Percentiles rank a stretch among this genome's conserved stretches.
phyloP scores from a whole-genome alignment of 1,140 invertebrate species.

The Chironomus striatipennis region DNA sequence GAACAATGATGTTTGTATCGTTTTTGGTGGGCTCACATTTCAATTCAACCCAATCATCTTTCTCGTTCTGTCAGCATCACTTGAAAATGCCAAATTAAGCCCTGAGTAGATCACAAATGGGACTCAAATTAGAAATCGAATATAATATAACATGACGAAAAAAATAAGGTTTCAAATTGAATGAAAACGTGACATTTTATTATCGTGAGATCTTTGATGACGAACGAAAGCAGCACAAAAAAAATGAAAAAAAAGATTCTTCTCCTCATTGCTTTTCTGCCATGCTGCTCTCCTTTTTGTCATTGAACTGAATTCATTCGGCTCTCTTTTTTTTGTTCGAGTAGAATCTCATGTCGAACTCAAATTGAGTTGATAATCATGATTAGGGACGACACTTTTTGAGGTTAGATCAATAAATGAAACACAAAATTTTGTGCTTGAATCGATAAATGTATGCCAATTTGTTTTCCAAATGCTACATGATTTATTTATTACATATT shows the following conservation, averaged over 20 bases:
- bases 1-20: neutral
- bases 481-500: no score
- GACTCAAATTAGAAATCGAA: neutral
- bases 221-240: neutral
- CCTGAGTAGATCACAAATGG: neutral
- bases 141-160: neutral
- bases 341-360: neutral
- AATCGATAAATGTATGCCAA: no score
- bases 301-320: neutral
- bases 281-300: neutral
- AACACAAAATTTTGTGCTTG: no score
- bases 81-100: neutral
- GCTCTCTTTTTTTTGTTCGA: neutral
- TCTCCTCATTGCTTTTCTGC: neutral
- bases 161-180: neutral
- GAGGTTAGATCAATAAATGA: no score
- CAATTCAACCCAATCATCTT: neutral
- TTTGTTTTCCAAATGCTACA: no score
- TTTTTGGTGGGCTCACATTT: neutral
- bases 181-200: slow-evolving; percentile 17
- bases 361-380: neutral
- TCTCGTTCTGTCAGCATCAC: neutral
- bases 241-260: neutral
- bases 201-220: slow-evolving; percentile 17
- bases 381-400: no score